Evolutionary conservation across 2,888 invertebrate species (phyloP), one percentile per base, ranked within the genome.

Genomic region (Coelinius sp.): DNA sequence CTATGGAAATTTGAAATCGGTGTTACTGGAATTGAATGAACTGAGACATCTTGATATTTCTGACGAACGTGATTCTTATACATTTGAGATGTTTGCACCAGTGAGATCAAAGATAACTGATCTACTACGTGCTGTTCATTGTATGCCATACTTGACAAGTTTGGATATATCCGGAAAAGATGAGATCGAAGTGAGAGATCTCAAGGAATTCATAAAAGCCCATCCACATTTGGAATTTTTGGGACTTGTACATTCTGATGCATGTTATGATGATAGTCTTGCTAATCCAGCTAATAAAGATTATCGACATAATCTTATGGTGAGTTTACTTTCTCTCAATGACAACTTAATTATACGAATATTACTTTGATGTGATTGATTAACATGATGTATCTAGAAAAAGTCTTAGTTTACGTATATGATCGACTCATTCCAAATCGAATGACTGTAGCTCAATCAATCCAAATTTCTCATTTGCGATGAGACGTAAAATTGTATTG

Each of bases 131-230:
- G 84, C 85, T 71, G 81, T 85, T 22, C 81, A 88, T 73, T 87
- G 88, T 72, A 88, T 92, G 80, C 91, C 91, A 49, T 85, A 90
- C 78, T 86, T 93, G 53, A 86, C 88, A 25, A 91, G 90, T 27
- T 84, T 93, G 73, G 93, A 93, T 86, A 89, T 93, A 69, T 93
- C 93, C 68, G 91, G 91, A 88, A 90, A 90, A 80, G 89, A 89
- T 65, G 89, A 89, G 70, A 88, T 91, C 52, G 86, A 88, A 65
- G 81, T 87, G 14, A 84, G 86, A 68, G 87, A 89, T 75, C 79
- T 92, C 63, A 86, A 84, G 83, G 83, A 86, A 80, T 90, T 89
- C 80, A 78, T 90, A 20, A 82, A 84, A 72, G 81, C 84, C 14
- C 91, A 91, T 80, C 88, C 86, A 20, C 79, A 88, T 49, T 82